Evolutionary conservation across 2,113 vertebrate genomes (phyloP).

Genomic region (Coracopsis vasa): DNA sequence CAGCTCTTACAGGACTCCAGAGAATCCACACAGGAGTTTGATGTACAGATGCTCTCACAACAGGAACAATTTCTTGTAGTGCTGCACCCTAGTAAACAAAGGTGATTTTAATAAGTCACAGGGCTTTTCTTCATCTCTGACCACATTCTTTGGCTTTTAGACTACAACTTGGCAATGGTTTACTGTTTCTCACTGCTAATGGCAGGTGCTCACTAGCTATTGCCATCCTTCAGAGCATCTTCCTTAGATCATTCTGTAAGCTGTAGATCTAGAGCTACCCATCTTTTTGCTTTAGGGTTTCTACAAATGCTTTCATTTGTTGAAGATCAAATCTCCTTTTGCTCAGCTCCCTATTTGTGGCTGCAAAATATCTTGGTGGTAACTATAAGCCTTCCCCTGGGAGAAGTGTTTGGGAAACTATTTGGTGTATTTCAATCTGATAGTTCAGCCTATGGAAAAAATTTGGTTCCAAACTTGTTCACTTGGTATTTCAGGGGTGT

Average conservation of each 20-base stretch:
- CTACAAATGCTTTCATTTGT: background rate
- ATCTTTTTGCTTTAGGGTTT: background rate
- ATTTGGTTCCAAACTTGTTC: background rate
- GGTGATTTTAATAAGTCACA: background rate
- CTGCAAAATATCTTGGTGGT: background rate
- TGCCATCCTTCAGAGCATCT: too few relatives aligned
- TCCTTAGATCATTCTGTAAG: background rate
- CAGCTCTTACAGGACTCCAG: fast-evolving
- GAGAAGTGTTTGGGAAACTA: background rate
- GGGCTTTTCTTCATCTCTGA: background rate
- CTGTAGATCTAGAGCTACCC: background rate
- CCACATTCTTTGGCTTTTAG: background rate
- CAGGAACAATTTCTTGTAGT: background rate
- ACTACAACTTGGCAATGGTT: background rate
- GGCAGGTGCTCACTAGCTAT: background rate
- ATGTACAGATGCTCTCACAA: background rate
- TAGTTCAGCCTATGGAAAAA: background rate
- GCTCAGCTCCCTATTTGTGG: too few relatives aligned
- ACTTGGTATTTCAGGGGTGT: background rate
- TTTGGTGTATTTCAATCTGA: background rate
- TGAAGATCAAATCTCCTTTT: background rate
- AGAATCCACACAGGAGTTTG: background rate
- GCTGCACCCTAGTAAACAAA: background rate
- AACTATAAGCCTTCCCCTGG: background rate
- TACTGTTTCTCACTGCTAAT: background rate